phyloP scores from a whole-genome alignment of 2,888 invertebrate genomes.

The Chloroclystis v-ata region DNA sequence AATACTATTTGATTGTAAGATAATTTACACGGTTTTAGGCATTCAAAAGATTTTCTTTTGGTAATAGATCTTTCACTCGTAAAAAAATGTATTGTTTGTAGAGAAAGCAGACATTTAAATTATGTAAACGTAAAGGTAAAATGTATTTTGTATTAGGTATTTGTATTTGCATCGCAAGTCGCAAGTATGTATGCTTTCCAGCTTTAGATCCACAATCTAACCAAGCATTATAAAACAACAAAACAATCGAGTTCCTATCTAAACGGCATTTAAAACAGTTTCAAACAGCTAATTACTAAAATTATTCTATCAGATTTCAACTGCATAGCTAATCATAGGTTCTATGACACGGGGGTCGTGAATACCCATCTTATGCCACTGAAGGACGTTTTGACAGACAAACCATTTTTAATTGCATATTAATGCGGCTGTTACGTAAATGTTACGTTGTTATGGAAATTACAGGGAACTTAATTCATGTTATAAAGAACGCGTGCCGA shows the following conservation, averaged over 20 bases:
- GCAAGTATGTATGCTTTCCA: too few species aligned
- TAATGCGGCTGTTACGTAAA: slow-evolving; percentile 33
- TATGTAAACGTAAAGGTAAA: too few species aligned
- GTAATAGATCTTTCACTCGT: too few species aligned
- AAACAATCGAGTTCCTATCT: background rate
- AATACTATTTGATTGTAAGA: too few species aligned
- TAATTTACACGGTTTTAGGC: too few species aligned
- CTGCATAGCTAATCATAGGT: slow-evolving; percentile 57
- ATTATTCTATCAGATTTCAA: slow-evolving; percentile 17
- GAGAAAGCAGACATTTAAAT: too few species aligned
- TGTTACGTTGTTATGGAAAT: slow-evolving; percentile 38
- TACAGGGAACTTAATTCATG: slow-evolving; percentile 31
- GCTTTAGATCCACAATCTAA: too few species aligned
- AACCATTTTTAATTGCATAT: slow-evolving; percentile 67
- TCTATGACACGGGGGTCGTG: slow-evolving; percentile 49
- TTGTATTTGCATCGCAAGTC: too few species aligned
- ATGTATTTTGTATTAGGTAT: too few species aligned
- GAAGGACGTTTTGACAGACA: slow-evolving; percentile 70
- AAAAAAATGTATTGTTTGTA: too few species aligned
- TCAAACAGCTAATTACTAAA: slow-evolving; percentile 14
- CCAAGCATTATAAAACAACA: too few species aligned
- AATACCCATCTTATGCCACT: slow-evolving; percentile 58
- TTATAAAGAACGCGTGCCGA: background rate
- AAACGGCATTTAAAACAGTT: slow-evolving; percentile 1
- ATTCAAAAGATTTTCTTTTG: too few species aligned